phyloP scores from a whole-genome alignment of 2,113 vertebrate genomes.

The Proterorhinus semilunaris region DNA sequence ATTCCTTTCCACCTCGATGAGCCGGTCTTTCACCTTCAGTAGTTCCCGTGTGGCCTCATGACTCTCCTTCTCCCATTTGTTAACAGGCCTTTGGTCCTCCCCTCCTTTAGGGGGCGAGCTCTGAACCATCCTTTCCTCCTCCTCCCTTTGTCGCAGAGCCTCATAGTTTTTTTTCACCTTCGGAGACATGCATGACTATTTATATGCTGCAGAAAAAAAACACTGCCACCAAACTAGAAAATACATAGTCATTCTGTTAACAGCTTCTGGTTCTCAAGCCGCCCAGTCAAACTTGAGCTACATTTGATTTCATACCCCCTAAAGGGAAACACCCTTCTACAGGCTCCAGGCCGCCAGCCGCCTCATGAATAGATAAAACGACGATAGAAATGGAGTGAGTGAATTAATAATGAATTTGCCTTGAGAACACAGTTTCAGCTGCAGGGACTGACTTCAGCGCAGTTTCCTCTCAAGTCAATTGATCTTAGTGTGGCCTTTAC shows the following conservation, averaged over 20 bases:
- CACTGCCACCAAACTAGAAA: neutral
- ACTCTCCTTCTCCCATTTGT: constrained; percentile 93
- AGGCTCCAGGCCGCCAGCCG: constrained; percentile 30
- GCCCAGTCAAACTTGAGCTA: neutral
- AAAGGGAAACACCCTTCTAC: constrained; percentile 22
- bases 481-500: neutral
- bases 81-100: constrained; percentile 78
- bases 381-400: constrained; percentile 12
- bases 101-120: constrained; percentile 82
- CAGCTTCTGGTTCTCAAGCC: constrained; percentile 3
- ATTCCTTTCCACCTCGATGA: constrained; percentile 97
- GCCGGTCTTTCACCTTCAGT: constrained; percentile 93
- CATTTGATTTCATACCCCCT: neutral
- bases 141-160: constrained; percentile 94
- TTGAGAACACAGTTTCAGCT: constrained; percentile 23
- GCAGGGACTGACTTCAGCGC: constrained; percentile 4
- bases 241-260: neutral
- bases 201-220: neutral
- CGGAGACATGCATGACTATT: neutral
- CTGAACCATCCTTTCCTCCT: constrained; percentile 92
- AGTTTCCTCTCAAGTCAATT: constrained; percentile 8
- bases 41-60: constrained; percentile 95
- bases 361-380: constrained; percentile 62
- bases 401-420: constrained; percentile 49
- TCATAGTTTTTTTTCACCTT: constrained; percentile 99